phyloP scores from a whole-genome alignment of 2,888 invertebrate species.

The Arrhopalites spinosus region DNA sequence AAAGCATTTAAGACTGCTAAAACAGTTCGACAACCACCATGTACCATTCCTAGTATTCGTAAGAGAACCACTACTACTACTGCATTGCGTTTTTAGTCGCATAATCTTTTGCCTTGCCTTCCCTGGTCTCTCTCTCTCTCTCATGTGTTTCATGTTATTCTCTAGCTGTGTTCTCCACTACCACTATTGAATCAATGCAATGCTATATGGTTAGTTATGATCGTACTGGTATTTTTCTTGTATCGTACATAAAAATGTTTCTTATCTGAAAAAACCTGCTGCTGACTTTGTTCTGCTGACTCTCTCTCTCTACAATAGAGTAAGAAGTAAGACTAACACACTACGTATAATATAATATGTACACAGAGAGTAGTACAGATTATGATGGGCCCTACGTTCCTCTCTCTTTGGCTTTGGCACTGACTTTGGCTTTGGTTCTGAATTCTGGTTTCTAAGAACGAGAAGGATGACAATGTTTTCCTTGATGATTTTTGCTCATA shows the following conservation, averaged over 20 bases:
- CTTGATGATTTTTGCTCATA: no score
- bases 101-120: not conserved
- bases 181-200: not conserved
- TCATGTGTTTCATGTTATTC: constrained; percentile 2
- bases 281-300: not conserved
- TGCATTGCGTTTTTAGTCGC: constrained; percentile 18
- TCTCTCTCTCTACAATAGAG: no score
- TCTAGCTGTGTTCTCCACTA: not conserved
- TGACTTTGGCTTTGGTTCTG: not conserved
- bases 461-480: no score
- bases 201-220: not conserved
- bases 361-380: not conserved
- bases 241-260: constrained; percentile 11
- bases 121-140: not conserved
- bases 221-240: not conserved
- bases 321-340: not conserved
- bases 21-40: no score
- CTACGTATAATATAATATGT: not conserved
- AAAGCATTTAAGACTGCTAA: no score
- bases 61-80: not conserved
- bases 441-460: no score
- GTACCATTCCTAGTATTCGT: no score
- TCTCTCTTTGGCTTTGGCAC: constrained; percentile 7
- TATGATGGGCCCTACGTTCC: constrained; percentile 1
- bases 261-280: constrained; percentile 17